Conservation (phyloP, 2,888 invertebrate species). For the Machimus atricapillus region DNA sequence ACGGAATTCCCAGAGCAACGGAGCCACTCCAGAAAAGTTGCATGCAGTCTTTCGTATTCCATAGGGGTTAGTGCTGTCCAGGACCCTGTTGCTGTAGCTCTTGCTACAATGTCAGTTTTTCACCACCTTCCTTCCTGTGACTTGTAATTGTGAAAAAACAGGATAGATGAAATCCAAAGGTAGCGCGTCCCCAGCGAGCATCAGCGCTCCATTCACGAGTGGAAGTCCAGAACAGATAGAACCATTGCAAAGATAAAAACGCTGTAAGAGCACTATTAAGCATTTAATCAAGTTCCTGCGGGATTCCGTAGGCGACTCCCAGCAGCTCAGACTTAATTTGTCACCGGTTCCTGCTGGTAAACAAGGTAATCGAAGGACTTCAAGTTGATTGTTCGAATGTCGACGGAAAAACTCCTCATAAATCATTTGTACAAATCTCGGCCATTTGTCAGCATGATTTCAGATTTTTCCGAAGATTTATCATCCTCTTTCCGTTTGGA, state of each 20-base stretch:
- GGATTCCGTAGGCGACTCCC: neutral
- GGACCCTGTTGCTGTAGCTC: neutral
- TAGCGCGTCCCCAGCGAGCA: neutral
- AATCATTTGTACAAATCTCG: constrained; percentile 31
- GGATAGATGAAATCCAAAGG: neutral
- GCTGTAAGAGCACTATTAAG: constrained; percentile 1
- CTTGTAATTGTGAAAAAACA: neutral
- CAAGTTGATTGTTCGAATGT: constrained; percentile 28
- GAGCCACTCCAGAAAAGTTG: neutral
- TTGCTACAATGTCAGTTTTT: neutral
- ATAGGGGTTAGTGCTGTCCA: neutral
- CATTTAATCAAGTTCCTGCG: constrained; percentile 18
- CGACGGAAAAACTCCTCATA: constrained; percentile 19
- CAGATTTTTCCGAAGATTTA: constrained; percentile 34
- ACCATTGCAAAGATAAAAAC: neutral
- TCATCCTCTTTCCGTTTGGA: constrained; percentile 17
- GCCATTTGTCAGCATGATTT: constrained; percentile 32
- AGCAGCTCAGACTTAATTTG: constrained; percentile 10
- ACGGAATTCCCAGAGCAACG: neutral
- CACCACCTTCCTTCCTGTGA: neutral
- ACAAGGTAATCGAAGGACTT: constrained; percentile 35
- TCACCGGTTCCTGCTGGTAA: constrained; percentile 15
- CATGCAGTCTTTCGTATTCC: neutral
- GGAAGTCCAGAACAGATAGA: neutral
- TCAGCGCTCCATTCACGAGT: neutral